Base-by-base conservation (phyloP, 2,888 invertebrate species). In the Cepaea hortensis region DNA sequence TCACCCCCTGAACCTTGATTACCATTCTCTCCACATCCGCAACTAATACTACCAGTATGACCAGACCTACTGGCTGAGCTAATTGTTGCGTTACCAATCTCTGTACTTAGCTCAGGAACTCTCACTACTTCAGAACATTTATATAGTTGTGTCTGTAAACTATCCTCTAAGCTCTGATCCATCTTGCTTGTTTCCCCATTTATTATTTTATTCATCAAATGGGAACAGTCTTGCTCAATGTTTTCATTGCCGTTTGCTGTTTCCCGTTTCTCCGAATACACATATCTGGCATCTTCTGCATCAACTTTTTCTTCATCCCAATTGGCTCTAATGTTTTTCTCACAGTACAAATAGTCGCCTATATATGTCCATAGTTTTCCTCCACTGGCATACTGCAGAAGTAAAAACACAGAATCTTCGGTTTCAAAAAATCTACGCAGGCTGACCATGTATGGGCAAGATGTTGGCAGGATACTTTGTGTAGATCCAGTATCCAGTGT, bases 391-490 rank as follows among this genome's bases (percentile, higher is more conserved):
- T 97, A 96, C 70, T 97, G 96, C 11, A 97, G 95, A 86, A 97
- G 95, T 50, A 97, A 95, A 93, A 97, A 97, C 90, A 97, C 95
- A 9, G 97, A 95, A 90, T 96, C 96, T 89, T 96, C 96, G 0
- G 97, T 97, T 93, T 97, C 97, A 91, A 97, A 96, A 93, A 96
- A 97, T 46, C 96, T 96, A 92, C 96, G 95, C 85, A 98, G 94
- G 50, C 96, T 96, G 4, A 97, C 97, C 97, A 97, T 97, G 94
- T 96, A 97, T 4, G 97, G 97, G 92, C 97, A 96, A 88, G 96
- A 95, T 48, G 96, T 96, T 0, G 97, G 97, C 65, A 97, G 95
- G 82, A 97, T 95, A 11, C 96, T 92, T n/a, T 86, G 88, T 85
- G 87, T 82, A 13, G 70, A 61, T 35, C 72, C 86, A n/a, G 72